phyloP scores from a whole-genome alignment of 2,113 vertebrate genomes.

The Nanger granti region DNA sequence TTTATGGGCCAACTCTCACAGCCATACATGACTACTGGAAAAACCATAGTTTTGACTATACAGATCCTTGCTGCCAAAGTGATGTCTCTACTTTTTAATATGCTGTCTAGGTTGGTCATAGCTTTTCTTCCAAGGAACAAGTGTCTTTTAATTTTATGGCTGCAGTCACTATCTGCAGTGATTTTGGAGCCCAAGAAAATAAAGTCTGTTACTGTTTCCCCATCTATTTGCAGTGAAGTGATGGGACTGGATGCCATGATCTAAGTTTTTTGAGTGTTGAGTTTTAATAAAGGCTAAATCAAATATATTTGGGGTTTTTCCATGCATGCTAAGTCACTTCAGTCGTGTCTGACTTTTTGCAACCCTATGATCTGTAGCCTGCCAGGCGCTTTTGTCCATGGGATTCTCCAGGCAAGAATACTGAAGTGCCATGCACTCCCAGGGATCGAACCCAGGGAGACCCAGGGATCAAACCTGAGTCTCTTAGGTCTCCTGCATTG shows the following conservation, averaged over 20 bases:
- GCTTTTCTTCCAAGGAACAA: not conserved
- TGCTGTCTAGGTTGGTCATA: not conserved
- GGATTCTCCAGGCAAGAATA: not conserved
- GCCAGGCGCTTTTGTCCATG: not conserved
- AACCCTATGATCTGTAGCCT: not conserved
- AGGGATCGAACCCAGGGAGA: not conserved
- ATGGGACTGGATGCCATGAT: not conserved
- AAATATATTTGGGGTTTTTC: not conserved
- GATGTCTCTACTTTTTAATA: not conserved
- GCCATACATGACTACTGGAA: not conserved
- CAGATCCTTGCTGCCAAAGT: not conserved
- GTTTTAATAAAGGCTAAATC: not conserved
- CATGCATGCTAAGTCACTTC: not conserved
- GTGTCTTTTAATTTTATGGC: not conserved
- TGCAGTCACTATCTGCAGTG: not conserved
- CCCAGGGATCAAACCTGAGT: not conserved
- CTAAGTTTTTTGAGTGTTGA: not conserved
- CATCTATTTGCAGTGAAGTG: not conserved
- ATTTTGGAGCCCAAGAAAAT: not conserved
- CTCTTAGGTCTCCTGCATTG: not conserved
- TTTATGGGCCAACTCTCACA: not conserved
- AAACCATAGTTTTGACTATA: not conserved
- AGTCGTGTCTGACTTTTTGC: not conserved
- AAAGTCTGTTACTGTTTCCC: not conserved
- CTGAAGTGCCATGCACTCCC: not conserved